Base-by-base conservation (phyloP, 2,888 invertebrate species). In the Carcina quercana region DNA sequence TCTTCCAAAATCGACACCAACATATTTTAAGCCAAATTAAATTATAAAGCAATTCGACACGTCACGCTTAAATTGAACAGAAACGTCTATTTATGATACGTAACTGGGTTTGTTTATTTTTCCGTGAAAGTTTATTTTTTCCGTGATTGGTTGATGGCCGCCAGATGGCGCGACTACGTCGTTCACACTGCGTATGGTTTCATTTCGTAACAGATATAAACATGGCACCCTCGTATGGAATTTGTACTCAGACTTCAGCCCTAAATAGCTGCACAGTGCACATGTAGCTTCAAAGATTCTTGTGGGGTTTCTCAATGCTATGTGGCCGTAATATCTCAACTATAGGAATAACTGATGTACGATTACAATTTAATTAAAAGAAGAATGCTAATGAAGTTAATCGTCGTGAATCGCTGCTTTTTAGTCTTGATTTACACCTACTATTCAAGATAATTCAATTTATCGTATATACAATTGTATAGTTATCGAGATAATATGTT, bases 61-160 rank as follows among this genome's bases (percentile, higher is more conserved):
- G 31, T 17, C 29, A 28, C 31, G 28, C 34, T 34, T 11, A 24
- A 24, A 26, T 29, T 54, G 49, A 63, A 70, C 62, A 59, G 53
- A 51, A 50, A 53, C 53, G 56, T 66, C 62, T 74, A 72, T 78
- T 75, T 75, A 71, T 63, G 62, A 71, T 60, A 54, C 38, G 28
- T 15, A 34, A 31, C 46, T 43, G 38, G 52, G 53, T 66, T 72
- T 80, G 75, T 80, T 82, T 82, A 74, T 73, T 70, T 74, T 74
- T n/a, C 49, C 55, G 59, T 57, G 58, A 59, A 59, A 64, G 78
- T 79, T 80, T 79, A 69, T 82, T 79, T 82, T n/a, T 74, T 67
- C 68, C 58, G 69, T 50, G 53, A 64, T 65, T 68, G 61, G 57
- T 69, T 76, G 79, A 82, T 76, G 63, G 69, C 60, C 69, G 55